Percentiles rank a stretch among this genome's conserved stretches.
phyloP scores from a whole-genome alignment of 1,140 invertebrate species.

The Chrysoperla carnea region DNA sequence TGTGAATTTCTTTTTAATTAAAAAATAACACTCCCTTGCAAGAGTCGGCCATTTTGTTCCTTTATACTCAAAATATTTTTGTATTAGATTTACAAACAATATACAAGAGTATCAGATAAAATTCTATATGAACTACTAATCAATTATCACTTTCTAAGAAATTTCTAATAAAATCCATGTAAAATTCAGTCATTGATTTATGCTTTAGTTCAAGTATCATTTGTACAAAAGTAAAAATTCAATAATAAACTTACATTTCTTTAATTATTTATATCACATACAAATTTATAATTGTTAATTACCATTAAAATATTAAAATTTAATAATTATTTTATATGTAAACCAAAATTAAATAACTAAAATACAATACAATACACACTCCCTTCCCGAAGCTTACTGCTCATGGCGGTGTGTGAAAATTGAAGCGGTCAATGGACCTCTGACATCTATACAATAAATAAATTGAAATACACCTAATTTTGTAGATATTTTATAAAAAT shows the following conservation, averaged over 20 bases:
- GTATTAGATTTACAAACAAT: no score
- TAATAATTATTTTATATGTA: conserved; percentile 5
- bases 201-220: neutral
- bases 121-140: no score
- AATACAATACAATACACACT: conserved; percentile 13
- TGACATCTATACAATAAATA: no score
- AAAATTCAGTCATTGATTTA: no score
- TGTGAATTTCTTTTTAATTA: neutral
- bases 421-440: no score
- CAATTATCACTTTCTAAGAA: no score
- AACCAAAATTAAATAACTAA: conserved; percentile 8
- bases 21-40: neutral
- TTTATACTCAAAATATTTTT: neutral
- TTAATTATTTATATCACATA: neutral
- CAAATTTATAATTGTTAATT: neutral
- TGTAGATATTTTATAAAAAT: no score
- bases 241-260: conserved; percentile 15
- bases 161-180: no score
- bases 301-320: neutral
- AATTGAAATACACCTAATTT: no score
- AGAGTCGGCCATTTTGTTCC: neutral
- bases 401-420: conserved; percentile 12
- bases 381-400: conserved; percentile 16
- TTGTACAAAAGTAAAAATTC: conserved; percentile 5
- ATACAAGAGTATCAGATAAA: no score